Percentiles rank a stretch among this genome's conserved stretches.
Conservation (phyloP, 2,113 vertebrate genomes). For the Lycocorax pyrrhopterus region DNA sequence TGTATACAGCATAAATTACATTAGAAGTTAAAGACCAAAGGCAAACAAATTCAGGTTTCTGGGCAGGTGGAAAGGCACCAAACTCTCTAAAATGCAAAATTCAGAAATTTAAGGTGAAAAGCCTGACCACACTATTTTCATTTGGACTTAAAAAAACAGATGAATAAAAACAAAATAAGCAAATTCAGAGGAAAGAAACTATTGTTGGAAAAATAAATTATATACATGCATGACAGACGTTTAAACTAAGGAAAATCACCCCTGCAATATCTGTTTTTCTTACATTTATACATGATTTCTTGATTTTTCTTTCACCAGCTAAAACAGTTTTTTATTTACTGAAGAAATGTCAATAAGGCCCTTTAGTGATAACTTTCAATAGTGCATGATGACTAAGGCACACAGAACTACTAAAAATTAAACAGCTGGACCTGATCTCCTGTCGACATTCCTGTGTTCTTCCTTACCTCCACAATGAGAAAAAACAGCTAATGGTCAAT, state of each 20-base stretch:
- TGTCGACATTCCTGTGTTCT: background rate
- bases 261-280: background rate
- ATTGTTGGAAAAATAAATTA: background rate
- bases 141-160: background rate
- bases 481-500: background rate
- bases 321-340: background rate
- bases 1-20: background rate
- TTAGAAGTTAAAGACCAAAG: background rate
- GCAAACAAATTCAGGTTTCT: background rate
- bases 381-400: background rate
- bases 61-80: background rate
- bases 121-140: background rate
- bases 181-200: background rate
- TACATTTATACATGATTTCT: background rate
- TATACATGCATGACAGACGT: background rate
- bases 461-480: background rate
- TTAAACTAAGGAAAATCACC: background rate
- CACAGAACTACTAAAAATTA: background rate
- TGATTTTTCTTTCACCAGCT: background rate
- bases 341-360: background rate
- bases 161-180: background rate
- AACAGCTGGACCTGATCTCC: background rate
- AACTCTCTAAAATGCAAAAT: background rate
- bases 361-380: background rate
- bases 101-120: background rate